These are phyloP conservation scores for Xylophagus ater DNA, from an alignment of 2,888 invertebrate species.

Conservation along the genomic window DNA sequence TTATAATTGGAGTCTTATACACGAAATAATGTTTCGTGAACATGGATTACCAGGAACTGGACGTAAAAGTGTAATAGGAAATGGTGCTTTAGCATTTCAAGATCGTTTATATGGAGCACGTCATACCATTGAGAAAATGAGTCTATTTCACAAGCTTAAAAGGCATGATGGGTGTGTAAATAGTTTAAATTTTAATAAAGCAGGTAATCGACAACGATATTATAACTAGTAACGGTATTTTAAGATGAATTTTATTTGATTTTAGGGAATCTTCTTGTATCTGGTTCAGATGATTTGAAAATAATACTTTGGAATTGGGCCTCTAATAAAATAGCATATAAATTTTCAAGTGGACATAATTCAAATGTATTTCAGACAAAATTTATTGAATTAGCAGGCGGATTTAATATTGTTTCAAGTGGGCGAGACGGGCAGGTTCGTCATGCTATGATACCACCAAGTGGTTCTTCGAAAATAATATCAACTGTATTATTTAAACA, in stretches of 20 bases:
- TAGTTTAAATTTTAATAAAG: constrained; percentile 77
- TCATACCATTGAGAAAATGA: constrained; percentile 69
- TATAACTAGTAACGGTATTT: neutral
- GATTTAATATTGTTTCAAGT: constrained; percentile 73
- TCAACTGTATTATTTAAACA: constrained; percentile 53
- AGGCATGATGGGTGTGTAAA: constrained; percentile 87
- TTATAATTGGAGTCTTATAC: constrained; percentile 27
- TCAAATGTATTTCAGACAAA: constrained; percentile 86
- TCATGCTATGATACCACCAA: constrained; percentile 46
- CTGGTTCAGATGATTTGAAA: constrained; percentile 82
- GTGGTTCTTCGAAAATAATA: constrained; percentile 35
- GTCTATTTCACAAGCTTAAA: constrained; percentile 62
- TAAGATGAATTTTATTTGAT: neutral
- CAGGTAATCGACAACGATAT: constrained; percentile 40
- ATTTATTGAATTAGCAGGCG: constrained; percentile 63
- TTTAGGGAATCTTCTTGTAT: constrained; percentile 60
- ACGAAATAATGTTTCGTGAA: constrained; percentile 31
- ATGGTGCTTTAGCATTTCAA: constrained; percentile 41
- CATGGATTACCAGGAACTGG: constrained; percentile 20
- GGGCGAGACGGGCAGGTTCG: constrained; percentile 80
- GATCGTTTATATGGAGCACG: constrained; percentile 69
- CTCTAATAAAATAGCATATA: constrained; percentile 49
- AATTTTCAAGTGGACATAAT: constrained; percentile 70
- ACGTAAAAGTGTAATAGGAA: constrained; percentile 17
- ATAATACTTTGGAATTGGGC: constrained; percentile 91